A percentile compares a stretch with the other conserved stretches of the same genome.
These are phyloP conservation scores for Synergus japonicus DNA, from an alignment of 2,888 invertebrate genomes.

Conservation along the genomic window DNA sequence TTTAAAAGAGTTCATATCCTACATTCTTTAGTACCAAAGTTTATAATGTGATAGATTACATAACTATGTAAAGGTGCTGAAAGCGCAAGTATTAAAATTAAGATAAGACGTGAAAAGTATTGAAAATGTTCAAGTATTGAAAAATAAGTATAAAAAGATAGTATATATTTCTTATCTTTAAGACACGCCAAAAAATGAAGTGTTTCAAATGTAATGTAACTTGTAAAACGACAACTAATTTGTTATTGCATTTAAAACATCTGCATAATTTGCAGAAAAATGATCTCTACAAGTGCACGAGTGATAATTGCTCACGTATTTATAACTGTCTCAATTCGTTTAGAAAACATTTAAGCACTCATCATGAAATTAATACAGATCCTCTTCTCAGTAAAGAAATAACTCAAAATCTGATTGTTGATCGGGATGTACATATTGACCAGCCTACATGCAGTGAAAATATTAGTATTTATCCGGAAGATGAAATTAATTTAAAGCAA, in stretches of 20 bases:
- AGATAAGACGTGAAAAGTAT: background rate
- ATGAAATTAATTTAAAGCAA: no score
- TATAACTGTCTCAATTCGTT: no score
- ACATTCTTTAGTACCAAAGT: background rate
- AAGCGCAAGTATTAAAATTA: background rate
- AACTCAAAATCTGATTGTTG: no score
- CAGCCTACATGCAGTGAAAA: no score
- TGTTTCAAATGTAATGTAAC: slow-evolving; percentile 33
- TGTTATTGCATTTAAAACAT: slow-evolving; percentile 12
- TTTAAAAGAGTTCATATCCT: background rate
- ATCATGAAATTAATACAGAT: no score
- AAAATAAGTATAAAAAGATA: background rate
- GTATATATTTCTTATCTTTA: background rate
- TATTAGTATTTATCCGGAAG: no score
- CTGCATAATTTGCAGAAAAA: background rate
- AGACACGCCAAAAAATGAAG: background rate
- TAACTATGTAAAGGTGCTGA: background rate
- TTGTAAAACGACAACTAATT: slow-evolving; percentile 26
- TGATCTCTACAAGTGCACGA: background rate
- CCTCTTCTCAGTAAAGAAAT: no score
- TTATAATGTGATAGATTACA: background rate
- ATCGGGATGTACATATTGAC: no score
- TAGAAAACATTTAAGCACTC: no score
- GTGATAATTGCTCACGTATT: no score
- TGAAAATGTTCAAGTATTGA: background rate